Percentiles rank a stretch among this genome's conserved stretches.
These are phyloP conservation scores for Cryptoprocta ferox DNA, from an alignment of 2,797 vertebrate genomes.

Conservation along the genomic window DNA sequence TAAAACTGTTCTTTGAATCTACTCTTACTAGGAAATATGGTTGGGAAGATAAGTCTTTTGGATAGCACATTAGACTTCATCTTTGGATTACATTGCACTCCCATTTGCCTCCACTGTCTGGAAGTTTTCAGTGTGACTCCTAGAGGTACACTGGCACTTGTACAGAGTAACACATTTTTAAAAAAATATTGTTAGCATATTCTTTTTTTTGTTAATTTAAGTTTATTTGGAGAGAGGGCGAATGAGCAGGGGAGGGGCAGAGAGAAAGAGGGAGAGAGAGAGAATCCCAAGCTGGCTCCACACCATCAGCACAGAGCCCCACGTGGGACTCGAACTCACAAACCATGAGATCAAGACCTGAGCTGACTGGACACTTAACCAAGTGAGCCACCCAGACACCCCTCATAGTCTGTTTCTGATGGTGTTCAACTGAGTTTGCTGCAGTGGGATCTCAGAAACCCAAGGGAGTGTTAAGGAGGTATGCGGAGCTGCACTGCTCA, in stretches of 20 bases:
- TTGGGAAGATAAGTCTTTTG: background rate
- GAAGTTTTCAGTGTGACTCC: background rate
- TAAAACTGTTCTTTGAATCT: background rate
- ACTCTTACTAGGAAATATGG: background rate
- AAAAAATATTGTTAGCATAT: too few relatives aligned
- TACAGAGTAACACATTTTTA: background rate
- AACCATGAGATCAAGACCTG: too few relatives aligned
- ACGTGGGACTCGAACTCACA: too few relatives aligned
- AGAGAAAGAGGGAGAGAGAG: too few relatives aligned
- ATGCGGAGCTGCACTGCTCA: background rate
- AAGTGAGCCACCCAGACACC: too few relatives aligned
- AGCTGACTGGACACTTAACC: too few relatives aligned
- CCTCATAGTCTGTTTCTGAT: background rate
- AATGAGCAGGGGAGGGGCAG: too few relatives aligned
- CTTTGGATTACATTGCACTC: background rate
- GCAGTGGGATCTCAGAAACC: background rate
- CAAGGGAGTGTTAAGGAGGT: background rate
- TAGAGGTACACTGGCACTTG: background rate
- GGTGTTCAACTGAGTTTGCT: background rate
- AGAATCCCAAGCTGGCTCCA: too few relatives aligned
- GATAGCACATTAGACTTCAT: background rate
- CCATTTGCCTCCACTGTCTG: background rate
- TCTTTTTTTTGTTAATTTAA: too few relatives aligned
- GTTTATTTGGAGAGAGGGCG: too few relatives aligned
- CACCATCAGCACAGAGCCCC: too few relatives aligned